phyloP scores from a whole-genome alignment of 92 coral and sea anemone species.

The Anthopleura xanthogrammica region DNA sequence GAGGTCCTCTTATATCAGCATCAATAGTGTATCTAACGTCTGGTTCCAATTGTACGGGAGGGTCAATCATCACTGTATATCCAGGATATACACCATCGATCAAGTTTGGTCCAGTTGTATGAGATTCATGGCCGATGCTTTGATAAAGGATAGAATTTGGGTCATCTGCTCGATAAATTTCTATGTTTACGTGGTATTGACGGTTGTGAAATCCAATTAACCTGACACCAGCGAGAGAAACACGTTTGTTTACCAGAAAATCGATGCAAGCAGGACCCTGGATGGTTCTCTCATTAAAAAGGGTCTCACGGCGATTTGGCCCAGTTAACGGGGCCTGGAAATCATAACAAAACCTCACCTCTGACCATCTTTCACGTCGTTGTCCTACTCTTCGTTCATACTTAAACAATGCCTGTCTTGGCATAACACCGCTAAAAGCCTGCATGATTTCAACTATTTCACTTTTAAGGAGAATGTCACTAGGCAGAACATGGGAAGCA shows the following conservation, averaged over 20 bases:
- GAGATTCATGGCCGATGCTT: not conserved
- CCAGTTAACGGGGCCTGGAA: too few relatives aligned
- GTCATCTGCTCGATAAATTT: not conserved
- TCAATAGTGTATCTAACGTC: not conserved
- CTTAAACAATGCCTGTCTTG: not conserved
- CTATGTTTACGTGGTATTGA: not conserved
- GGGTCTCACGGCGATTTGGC: too few relatives aligned
- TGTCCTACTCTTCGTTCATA: slow-evolving; percentile 15
- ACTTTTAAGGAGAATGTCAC: not conserved
- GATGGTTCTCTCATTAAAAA: not conserved
- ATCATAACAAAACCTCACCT: not conserved
- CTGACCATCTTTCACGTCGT: slow-evolving; percentile 10
- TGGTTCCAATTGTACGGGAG: not conserved
- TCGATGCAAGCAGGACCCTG: not conserved
- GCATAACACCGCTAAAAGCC: not conserved
- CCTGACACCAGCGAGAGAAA: slow-evolving; percentile 29
- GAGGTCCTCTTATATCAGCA: not conserved
- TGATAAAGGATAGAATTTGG: not conserved
- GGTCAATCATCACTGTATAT: not conserved
- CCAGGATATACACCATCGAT: slow-evolving; percentile 8
- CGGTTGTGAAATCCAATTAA: not conserved
- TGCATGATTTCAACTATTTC: slow-evolving; percentile 25
- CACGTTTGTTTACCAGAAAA: slow-evolving; percentile 19
- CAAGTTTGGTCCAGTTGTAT: not conserved
- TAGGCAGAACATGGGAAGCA: slow-evolving; percentile 15